Percentiles rank a stretch among this genome's conserved stretches.
Evolutionary conservation across 2,113 vertebrate species (phyloP).

Genomic region (Bujurquina vittata): DNA sequence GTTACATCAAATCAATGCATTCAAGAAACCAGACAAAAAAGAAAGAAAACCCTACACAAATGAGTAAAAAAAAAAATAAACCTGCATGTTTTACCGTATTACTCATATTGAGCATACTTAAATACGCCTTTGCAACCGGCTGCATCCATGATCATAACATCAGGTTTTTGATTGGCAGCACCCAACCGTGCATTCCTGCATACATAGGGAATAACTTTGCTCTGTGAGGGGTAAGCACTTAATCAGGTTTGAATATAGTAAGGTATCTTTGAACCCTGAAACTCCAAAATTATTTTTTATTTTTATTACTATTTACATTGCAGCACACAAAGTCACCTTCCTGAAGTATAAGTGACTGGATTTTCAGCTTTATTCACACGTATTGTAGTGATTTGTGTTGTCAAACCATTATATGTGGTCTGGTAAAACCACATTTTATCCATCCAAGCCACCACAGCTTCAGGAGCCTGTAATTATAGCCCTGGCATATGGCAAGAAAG

Average conservation of each 20-base stretch:
- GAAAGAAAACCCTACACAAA: not conserved
- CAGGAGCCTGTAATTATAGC: slow-evolving; percentile 57
- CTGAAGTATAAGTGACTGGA: slow-evolving; percentile 4
- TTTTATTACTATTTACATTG: not conserved
- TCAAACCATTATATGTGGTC: slow-evolving; percentile 34
- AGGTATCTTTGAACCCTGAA: not conserved
- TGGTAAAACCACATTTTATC: slow-evolving; percentile 44
- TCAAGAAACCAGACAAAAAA: not conserved
- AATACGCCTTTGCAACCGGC: not conserved
- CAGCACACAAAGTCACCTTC: not conserved
- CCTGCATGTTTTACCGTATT: not conserved
- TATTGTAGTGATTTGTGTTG: slow-evolving; percentile 32
- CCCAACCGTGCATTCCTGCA: not conserved
- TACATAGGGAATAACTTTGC: not conserved
- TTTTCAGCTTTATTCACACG: slow-evolving; percentile 3
- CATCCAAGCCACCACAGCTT: slow-evolving; percentile 29
- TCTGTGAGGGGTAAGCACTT: not conserved
- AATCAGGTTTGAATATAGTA: not conserved
- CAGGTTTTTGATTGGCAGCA: not conserved
- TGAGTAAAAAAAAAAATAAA: not conserved
- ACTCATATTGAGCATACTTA: not conserved
- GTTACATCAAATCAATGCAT: not conserved
- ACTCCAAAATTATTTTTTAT: not conserved
- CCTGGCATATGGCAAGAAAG: slow-evolving; percentile 56
- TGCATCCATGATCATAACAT: not conserved